These are phyloP conservation scores for Drosophila kuntzei DNA, from an alignment of 2,888 invertebrate genomes.

Conservation along the genomic window DNA sequence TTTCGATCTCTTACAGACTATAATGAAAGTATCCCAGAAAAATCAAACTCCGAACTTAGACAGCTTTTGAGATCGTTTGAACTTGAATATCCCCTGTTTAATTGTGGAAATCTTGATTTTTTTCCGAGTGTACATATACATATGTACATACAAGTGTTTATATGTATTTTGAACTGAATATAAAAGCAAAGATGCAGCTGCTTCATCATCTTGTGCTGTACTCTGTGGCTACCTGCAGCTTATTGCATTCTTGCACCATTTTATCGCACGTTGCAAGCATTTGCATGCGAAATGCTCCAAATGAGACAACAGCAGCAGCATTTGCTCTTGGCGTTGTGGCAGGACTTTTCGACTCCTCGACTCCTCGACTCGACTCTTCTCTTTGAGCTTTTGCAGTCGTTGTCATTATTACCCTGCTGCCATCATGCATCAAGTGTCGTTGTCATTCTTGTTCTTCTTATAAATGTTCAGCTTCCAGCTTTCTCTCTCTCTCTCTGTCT, in stretches of 20 bases:
- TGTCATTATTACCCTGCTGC: constrained; percentile 79
- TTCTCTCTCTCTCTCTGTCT: neutral
- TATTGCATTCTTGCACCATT: constrained; percentile 56
- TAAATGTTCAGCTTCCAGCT: constrained; percentile 19
- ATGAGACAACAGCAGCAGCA: constrained; percentile 49
- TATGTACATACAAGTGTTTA: too few relatives aligned
- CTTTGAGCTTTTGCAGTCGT: constrained; percentile 56
- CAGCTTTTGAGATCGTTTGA: too few relatives aligned
- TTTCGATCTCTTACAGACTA: too few relatives aligned
- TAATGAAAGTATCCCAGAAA: too few relatives aligned
- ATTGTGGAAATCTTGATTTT: too few relatives aligned
- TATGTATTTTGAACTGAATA: neutral
- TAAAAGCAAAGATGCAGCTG: constrained; percentile 30
- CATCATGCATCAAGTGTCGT: constrained; percentile 80
- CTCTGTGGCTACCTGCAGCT: constrained; percentile 66
- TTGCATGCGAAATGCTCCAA: constrained; percentile 75
- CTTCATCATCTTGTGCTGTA: constrained; percentile 36
- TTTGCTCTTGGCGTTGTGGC: constrained; percentile 31
- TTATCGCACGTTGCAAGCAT: constrained; percentile 75
- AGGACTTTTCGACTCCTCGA: constrained; percentile 27
- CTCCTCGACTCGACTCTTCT: constrained; percentile 42
- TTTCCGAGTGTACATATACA: too few relatives aligned
- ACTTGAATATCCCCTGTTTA: too few relatives aligned
- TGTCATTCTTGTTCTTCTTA: constrained; percentile 57
- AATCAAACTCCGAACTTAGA: too few relatives aligned